Evolutionary conservation across 1,140 invertebrate genomes (phyloP).

Genomic region (Nephila pilipes): DNA sequence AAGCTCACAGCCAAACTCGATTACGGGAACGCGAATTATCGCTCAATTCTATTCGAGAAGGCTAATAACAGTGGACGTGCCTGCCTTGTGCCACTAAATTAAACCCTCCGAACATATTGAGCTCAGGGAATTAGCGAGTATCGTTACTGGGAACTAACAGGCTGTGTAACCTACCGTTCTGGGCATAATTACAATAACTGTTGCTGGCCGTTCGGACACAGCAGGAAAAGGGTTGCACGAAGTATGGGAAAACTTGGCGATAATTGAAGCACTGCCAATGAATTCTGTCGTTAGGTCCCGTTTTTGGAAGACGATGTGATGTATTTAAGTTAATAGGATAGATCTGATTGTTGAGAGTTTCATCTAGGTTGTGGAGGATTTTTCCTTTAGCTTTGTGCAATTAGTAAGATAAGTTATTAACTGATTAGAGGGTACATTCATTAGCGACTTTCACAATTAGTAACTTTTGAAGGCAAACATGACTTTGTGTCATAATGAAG

Average conservation of each 20-base stretch:
- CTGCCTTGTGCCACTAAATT: constrained; percentile 57
- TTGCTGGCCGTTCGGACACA: constrained; percentile 35
- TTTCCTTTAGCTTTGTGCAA: too few species aligned
- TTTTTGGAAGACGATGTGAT: too few species aligned
- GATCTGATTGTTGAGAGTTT: too few species aligned
- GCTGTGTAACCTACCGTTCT: constrained; percentile 61
- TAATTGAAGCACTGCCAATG: neutral
- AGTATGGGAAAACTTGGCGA: neutral
- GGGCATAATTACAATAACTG: constrained; percentile 67
- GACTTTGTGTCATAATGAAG: too few species aligned
- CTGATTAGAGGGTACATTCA: too few species aligned
- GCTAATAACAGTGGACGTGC: constrained; percentile 57
- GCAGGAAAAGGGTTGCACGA: neutral
- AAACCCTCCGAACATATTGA: constrained; percentile 66
- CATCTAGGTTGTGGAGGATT: too few species aligned
- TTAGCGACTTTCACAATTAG: too few species aligned
- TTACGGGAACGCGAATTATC: constrained; percentile 65
- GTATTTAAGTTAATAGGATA: too few species aligned
- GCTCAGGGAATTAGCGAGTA: constrained; percentile 53
- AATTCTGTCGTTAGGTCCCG: neutral
- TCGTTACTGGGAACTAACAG: constrained; percentile 56
- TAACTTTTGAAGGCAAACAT: too few species aligned
- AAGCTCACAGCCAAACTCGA: constrained; percentile 63
- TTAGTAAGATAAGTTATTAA: too few species aligned
- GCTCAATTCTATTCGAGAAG: constrained; percentile 59